Evolutionary conservation across 2,113 vertebrate genomes (phyloP).

Genomic region (Onychostoma macrolepis): DNA sequence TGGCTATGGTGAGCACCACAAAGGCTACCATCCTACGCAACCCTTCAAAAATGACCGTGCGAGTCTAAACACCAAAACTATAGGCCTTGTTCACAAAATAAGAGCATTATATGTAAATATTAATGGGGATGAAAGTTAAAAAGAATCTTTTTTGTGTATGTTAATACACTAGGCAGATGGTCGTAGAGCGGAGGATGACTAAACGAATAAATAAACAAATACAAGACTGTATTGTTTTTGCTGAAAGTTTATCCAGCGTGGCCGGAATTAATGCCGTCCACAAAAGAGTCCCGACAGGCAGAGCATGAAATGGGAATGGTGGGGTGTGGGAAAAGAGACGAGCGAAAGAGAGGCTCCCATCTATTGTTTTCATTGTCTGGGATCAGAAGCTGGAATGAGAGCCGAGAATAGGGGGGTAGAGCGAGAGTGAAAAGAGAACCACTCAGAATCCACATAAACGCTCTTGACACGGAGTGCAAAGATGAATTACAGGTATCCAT

Average conservation of each 20-base stretch:
- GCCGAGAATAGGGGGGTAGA: constrained; percentile 65
- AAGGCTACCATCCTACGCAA: constrained; percentile 1
- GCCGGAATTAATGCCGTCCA: constrained; percentile 78
- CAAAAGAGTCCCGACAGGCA: constrained; percentile 80
- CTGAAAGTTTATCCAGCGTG: constrained; percentile 79
- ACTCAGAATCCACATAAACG: constrained; percentile 64
- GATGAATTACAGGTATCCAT: constrained; percentile 62
- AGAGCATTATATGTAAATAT: not conserved
- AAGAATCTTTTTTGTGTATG: constrained; percentile 27
- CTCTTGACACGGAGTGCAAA: constrained; percentile 46
- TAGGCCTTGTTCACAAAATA: not conserved
- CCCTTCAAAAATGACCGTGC: constrained; percentile 8
- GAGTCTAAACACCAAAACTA: not conserved
- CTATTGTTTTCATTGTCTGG: constrained; percentile 84
- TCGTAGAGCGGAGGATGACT: constrained; percentile 52
- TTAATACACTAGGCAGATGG: constrained; percentile 80
- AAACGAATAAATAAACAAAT: constrained; percentile 73
- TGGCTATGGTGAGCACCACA: not conserved
- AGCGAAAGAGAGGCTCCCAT: constrained; percentile 74
- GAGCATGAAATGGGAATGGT: constrained; percentile 86
- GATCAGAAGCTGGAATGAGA: constrained; percentile 57
- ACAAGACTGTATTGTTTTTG: constrained; percentile 71
- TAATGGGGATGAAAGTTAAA: not conserved
- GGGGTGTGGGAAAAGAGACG: constrained; percentile 65
- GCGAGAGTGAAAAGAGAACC: constrained; percentile 57